A percentile compares a stretch with the other conserved stretches of the same genome.
phyloP scores from a whole-genome alignment of 2,888 invertebrate species.

The Brachyopa scutellaris region DNA sequence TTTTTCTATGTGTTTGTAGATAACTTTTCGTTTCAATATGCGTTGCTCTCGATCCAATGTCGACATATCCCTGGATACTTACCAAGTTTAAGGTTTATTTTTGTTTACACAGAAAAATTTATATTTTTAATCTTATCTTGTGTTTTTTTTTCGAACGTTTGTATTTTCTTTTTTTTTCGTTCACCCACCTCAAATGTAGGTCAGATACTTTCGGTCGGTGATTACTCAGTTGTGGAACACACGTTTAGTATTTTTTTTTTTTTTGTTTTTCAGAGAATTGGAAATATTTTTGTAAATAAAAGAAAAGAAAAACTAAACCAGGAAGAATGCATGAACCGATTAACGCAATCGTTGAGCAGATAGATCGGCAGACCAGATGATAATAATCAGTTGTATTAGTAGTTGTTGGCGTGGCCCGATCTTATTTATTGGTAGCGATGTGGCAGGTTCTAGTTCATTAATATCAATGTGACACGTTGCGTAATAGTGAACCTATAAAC shows the following conservation, averaged over 20 bases:
- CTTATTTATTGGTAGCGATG: neutral
- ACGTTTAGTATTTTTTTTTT: slow-evolving; percentile 33
- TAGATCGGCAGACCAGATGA: neutral
- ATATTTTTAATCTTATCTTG: slow-evolving; percentile 71
- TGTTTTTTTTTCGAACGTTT: slow-evolving; percentile 36
- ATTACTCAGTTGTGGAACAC: slow-evolving; percentile 56
- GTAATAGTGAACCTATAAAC: no score
- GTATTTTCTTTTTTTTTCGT: slow-evolving; percentile 26
- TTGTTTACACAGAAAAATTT: slow-evolving; percentile 76
- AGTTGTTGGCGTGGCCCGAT: neutral
- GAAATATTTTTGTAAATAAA: slow-evolving; percentile 24
- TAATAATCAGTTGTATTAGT: neutral
- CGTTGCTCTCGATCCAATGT: slow-evolving; percentile 69
- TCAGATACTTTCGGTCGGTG: slow-evolving; percentile 56
- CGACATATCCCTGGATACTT: slow-evolving; percentile 78
- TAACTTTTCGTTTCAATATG: slow-evolving; percentile 37
- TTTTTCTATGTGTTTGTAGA: slow-evolving; percentile 44
- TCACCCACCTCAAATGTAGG: slow-evolving; percentile 62
- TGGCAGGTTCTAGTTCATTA: slow-evolving; percentile 32
- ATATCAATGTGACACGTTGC: neutral
- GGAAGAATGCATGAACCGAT: slow-evolving; percentile 16
- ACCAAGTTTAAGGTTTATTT: slow-evolving; percentile 80
- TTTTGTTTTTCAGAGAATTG: slow-evolving; percentile 13
- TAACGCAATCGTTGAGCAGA: slow-evolving; percentile 22
- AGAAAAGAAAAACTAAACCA: neutral